Base-by-base conservation (phyloP, 2,113 vertebrate species). In the Eptesicus fuscus region DNA sequence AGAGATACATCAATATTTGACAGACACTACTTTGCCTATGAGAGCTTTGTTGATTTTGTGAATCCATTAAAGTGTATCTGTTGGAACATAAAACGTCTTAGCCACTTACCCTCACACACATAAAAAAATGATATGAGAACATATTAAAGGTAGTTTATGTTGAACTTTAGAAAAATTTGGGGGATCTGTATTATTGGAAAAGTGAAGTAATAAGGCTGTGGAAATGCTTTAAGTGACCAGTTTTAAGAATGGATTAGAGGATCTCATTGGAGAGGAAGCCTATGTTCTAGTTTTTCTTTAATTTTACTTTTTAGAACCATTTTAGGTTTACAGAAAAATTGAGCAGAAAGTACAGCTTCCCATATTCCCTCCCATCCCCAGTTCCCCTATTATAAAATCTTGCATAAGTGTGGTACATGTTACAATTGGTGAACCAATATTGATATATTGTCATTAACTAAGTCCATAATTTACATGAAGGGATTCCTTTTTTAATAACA, bases 211-310 rank as follows among this genome's bases (percentile, higher is more conserved):
- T 70, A 63, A 69, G 25, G 32, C 20, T 67, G 25, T 87, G n/a
- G 51, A 83, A 71, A 93, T 40, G 59, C 18, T 51, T 86, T 17
- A 93, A 69, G 9, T 88, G 32, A 56, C 63, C 53, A 79, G 53
- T 91, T 93, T 88, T 88, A 93, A 91, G 28, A 88, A 91, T 79
- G 47, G 23, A 51, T 79, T 91, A 12, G 37, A 74, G 65, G 40
- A 78, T 17, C 47, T 78, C 30, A 42, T 69, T 90, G 22, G 73
- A 65, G 44, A 88, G 18, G 28, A 73, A 95, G 30, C 40, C 71
- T 12, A 18, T 82, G 40, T 76, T 80, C 49, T 30, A 78, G 32
- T 71, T 70, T 71, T 88, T 83, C 44, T 86, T 74, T 80, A n/a
- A 59, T 53, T 90, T 84, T 70, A 90, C 13, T 59, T 87, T 74